Conservation (phyloP, 2,113 vertebrate species). For the Tursiops truncatus region DNA sequence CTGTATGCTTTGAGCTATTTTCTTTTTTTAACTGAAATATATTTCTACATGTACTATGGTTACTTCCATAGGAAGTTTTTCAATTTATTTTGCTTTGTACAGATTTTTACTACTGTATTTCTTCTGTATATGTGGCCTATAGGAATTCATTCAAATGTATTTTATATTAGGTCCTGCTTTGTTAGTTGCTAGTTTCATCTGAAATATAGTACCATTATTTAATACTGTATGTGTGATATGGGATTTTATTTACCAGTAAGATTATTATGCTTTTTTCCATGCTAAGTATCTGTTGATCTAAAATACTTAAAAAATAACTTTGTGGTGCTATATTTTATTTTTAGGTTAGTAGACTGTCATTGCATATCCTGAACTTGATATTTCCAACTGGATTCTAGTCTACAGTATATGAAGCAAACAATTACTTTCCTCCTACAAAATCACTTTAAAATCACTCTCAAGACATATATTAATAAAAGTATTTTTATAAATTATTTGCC, state of each 20-base stretch:
- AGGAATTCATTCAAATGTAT: constrained; percentile 32
- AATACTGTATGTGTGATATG: not conserved
- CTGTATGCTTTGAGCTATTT: not conserved
- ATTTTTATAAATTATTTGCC: not conserved
- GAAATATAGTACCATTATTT: not conserved
- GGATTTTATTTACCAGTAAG: constrained; percentile 7
- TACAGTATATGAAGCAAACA: not conserved
- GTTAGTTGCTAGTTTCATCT: constrained; percentile 11
- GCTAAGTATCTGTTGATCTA: not conserved
- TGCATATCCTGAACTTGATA: not conserved
- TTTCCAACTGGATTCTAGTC: constrained; percentile 2
- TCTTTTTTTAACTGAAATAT: not conserved
- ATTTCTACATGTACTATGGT: not conserved
- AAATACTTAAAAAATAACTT: not conserved
- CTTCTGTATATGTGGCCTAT: not conserved
- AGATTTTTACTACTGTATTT: constrained; percentile 33
- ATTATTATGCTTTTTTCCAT: not conserved
- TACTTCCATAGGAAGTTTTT: not conserved
- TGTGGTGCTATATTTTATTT: constrained; percentile 11
- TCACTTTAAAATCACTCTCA: not conserved
- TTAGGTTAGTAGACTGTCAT: not conserved
- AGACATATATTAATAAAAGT: not conserved
- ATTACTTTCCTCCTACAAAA: not conserved
- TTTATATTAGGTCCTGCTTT: constrained; percentile 3
- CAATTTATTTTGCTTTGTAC: constrained; percentile 29